Percentiles rank a stretch among this genome's conserved stretches.
These are phyloP conservation scores for Lucinisca nassula DNA, from an alignment of 2,888 invertebrate species.

Conservation along the genomic window DNA sequence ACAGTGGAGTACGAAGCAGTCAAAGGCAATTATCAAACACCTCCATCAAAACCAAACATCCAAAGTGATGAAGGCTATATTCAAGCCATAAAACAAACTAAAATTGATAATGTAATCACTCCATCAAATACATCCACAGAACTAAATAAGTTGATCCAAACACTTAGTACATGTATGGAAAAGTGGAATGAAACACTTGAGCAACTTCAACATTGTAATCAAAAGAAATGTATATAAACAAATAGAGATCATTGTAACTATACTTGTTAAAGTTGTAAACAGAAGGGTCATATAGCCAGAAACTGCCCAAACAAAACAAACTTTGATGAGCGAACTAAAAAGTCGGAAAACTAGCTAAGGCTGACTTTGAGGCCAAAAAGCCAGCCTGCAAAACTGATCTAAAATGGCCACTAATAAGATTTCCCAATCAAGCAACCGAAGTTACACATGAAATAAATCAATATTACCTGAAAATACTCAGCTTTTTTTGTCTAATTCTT, in stretches of 20 bases:
- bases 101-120: neutral
- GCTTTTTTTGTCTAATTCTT: too few relatives aligned
- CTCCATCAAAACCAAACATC: neutral
- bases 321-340: neutral
- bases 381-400: neutral
- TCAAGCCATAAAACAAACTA: neutral
- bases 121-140: neutral
- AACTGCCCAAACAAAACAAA: neutral
- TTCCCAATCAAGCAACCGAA: neutral
- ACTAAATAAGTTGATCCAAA: neutral
- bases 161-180: neutral
- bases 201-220: neutral
- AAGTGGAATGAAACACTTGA: neutral
- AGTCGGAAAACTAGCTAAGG: neutral
- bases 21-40: neutral
- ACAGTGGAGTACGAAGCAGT: constrained; percentile 8
- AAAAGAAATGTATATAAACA: neutral
- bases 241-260: neutral
- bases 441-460: too few relatives aligned
- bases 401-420: neutral
- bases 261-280: neutral
- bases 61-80: neutral
- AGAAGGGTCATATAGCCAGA: constrained; percentile 3
- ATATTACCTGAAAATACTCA: too few relatives aligned
- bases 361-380: neutral